A percentile compares a stretch with the other conserved stretches of the same genome.
These are phyloP conservation scores for Spodoptera litura DNA, from an alignment of 1,140 invertebrate genomes.

Conservation along the genomic window DNA sequence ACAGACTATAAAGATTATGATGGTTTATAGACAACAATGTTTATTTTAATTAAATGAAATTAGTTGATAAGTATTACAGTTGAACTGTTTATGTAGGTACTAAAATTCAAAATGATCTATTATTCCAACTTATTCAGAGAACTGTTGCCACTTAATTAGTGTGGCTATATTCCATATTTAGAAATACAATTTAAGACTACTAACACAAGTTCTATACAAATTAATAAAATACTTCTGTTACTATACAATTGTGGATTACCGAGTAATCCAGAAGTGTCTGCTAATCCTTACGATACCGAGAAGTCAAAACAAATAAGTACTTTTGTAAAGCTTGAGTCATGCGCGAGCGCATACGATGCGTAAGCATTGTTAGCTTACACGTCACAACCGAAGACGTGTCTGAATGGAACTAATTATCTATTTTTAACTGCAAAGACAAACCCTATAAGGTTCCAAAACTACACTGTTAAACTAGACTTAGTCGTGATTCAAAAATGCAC, in stretches of 20 bases:
- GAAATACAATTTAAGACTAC: no score
- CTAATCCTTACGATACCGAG: conserved; percentile 19
- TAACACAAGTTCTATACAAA: not conserved
- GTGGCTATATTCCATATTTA: no score
- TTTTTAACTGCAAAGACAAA: not conserved
- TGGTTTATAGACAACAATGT: no score
- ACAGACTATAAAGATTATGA: no score
- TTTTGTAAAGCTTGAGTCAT: conserved; percentile 18
- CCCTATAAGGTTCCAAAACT: conserved; percentile 5
- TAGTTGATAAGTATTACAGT: no score
- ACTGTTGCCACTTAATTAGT: no score
- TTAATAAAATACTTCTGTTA: conserved; percentile 2
- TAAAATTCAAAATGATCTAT: no score
- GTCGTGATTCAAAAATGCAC: no score
- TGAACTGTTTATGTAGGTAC: no score
- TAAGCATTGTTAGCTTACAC: conserved; percentile 33
- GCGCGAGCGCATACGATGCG: conserved; percentile 9
- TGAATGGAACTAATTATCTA: conserved; percentile 1
- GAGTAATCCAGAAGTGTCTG: conserved; percentile 14
- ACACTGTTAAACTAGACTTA: no score
- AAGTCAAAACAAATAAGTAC: conserved; percentile 33
- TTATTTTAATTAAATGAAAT: no score
- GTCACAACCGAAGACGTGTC: conserved; percentile 12
- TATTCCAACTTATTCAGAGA: no score
- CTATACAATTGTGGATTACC: conserved; percentile 18